Evolutionary conservation across 2,797 vertebrate species (phyloP).

Genomic region (Astyanax mexicanus): DNA sequence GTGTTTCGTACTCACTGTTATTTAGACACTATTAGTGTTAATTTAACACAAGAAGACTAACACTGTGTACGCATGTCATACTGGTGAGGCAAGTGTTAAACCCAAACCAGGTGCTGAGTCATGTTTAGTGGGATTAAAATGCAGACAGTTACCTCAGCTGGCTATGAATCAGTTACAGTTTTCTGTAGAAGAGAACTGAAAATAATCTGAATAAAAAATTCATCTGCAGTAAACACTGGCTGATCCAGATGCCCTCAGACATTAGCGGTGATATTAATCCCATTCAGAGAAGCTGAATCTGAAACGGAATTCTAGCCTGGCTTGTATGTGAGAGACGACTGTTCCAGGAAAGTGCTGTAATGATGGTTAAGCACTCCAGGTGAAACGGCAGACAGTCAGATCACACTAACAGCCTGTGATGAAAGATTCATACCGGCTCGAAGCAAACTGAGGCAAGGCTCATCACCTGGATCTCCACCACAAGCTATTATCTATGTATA

Average conservation of each 20-base stretch:
- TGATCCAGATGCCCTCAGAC: background rate
- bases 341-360: background rate
- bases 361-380: background rate
- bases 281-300: background rate
- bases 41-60: no score
- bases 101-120: background rate
- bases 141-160: background rate
- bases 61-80: conserved; percentile 10
- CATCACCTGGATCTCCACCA: conserved; percentile 33
- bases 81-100: background rate
- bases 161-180: no score
- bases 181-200: background rate
- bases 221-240: background rate
- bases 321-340: background rate
- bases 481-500: conserved; percentile 44
- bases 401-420: conserved; percentile 33
- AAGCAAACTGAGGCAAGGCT: conserved; percentile 34
- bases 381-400: conserved; percentile 19
- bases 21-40: no score
- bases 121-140: background rate
- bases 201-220: background rate
- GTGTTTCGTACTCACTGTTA: no score
- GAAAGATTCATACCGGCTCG: conserved; percentile 44
- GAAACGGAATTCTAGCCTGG: background rate
- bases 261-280: background rate